Base-by-base conservation (phyloP, 2,113 vertebrate genomes). In the Sander lucioperca region DNA sequence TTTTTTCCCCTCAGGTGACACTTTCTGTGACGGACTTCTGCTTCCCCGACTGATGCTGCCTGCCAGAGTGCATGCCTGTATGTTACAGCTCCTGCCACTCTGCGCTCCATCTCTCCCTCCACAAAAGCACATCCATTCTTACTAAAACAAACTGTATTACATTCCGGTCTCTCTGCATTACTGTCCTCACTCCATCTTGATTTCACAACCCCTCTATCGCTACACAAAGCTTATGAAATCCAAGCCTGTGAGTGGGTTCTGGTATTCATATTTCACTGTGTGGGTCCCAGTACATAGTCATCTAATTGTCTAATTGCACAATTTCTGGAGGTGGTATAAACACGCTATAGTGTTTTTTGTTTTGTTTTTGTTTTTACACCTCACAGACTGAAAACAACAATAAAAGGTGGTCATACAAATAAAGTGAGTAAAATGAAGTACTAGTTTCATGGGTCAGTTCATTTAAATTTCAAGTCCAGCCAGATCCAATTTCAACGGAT, bases 21-120 rank as follows among this genome's bases (percentile, higher is more conserved):
- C 53, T 72, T 58, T 59, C 53, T 72, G 69, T 80, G 90, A 92
- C 84, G 61, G 76, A 91, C 85, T 75, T 74, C 18, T 75, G 75
- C 80, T 82, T 74, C 69, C 47, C 25, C 8, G 30, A 23, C 70
- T 57, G 68, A 74, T 19, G 69, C 75, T 43, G 63, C 30, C 81
- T 76, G 68, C 45, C 86, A 78, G 77, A 43, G 33, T 33, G 59
- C 58, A 88, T 57, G 65, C 74, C 74, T 89, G 74, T 89, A 79
- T 79, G 85, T 91, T 86, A 94, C 84, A 86, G 80, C 50, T 62
- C 53, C 79, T 77, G 89, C 73, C 86, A 88, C 77, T 89, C 65
- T 78, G 62, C 70, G 72, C 88, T 63, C 56, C 66, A 67, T 36
- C 30, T 7, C 50, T 61, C 65, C 62, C 67, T 80, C 64, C 76